Evolutionary conservation across 2,888 invertebrate genomes (phyloP).

Genomic region (Leptinotarsa rubiginosa): DNA sequence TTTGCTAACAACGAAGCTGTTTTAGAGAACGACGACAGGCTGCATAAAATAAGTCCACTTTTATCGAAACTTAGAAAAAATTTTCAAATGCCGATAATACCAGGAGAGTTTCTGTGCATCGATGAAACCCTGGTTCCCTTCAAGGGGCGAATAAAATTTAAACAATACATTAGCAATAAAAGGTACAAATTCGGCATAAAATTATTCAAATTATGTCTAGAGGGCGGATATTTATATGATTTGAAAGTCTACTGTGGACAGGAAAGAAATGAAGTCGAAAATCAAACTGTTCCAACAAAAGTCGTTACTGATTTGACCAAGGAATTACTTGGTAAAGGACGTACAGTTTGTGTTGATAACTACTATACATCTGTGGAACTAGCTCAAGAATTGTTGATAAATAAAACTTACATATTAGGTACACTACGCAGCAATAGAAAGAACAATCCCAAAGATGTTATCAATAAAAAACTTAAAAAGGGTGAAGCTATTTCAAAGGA

Average conservation of each 20-base stretch:
- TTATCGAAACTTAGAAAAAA: conserved; percentile 41
- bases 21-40: conserved; percentile 33
- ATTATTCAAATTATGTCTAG: conserved; percentile 35
- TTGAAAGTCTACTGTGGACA: conserved; percentile 44
- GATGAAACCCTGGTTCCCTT: conserved; percentile 46
- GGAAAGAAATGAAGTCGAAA: conserved; percentile 30
- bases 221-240: conserved; percentile 42
- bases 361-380: conserved; percentile 44
- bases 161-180: conserved; percentile 42
- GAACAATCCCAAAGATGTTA: conserved; percentile 2
- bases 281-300: conserved; percentile 37
- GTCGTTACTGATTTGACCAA: conserved; percentile 42
- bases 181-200: conserved; percentile 43
- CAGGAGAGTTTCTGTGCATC: not conserved
- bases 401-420: conserved; percentile 52
- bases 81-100: conserved; percentile 36
- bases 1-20: conserved; percentile 36
- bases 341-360: conserved; percentile 40
- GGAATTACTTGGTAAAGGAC: conserved; percentile 42
- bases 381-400: conserved; percentile 43
- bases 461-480: too few relatives aligned
- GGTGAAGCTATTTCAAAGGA: not conserved
- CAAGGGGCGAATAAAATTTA: conserved; percentile 42
- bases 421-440: conserved; percentile 53
- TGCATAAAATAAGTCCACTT: conserved; percentile 46